Evolutionary conservation across 2,888 invertebrate genomes (phyloP).

Genomic region (Koerneria pararmatus): DNA sequence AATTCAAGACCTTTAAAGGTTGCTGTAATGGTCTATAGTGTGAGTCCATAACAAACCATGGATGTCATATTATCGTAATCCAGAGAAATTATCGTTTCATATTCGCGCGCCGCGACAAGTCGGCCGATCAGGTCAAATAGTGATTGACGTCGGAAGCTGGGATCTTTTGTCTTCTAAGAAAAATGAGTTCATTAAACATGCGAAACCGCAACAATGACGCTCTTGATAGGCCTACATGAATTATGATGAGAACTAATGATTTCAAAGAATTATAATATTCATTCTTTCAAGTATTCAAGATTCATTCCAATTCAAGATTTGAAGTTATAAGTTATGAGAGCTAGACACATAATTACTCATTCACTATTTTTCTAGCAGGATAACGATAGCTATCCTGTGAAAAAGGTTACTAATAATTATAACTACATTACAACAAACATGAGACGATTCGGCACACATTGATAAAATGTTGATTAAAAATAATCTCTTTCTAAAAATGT

Average conservation of each 20-base stretch:
- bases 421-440: background rate
- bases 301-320: no score
- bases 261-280: background rate
- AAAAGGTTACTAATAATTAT: background rate
- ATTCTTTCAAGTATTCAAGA: no score
- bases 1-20: no score
- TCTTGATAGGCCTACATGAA: background rate
- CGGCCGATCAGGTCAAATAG: conserved; percentile 14
- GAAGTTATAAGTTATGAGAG: no score
- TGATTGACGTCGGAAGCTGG: conserved; percentile 12
- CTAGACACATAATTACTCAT: no score
- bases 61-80: background rate
- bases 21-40: no score
- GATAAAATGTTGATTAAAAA: no score
- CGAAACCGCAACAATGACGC: background rate
- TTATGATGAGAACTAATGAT: background rate
- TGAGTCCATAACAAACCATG: no score
- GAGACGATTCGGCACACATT: no score
- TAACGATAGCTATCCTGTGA: background rate
- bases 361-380: background rate
- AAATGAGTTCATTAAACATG: background rate
- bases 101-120: conserved; percentile 5
- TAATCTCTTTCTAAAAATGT: no score
- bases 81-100: conserved; percentile 13
- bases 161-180: conserved; percentile 12